Evolutionary conservation across 2,888 invertebrate genomes (phyloP), one percentile per base, ranked within the genome.

Genomic region (Rhaphigaster nebulosa): DNA sequence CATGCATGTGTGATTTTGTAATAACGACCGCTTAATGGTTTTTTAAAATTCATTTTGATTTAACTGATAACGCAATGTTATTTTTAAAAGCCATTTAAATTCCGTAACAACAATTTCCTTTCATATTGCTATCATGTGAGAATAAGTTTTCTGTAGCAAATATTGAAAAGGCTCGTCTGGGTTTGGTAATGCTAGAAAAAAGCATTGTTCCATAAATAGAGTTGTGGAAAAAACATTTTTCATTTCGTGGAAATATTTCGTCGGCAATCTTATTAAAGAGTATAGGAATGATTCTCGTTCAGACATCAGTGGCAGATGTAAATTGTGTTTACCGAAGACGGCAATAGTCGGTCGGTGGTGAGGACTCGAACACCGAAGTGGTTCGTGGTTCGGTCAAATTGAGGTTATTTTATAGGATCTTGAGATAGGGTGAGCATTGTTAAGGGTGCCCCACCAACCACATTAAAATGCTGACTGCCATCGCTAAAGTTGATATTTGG

Each of bases 391-490:
- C 60, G 34, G 34, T 56, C 38, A 70, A 89, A 89, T 89, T 89
- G 89, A 89, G 89, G 89, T 88, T 89, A 89, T 89, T 89, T 89
- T 50, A 76, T 76, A 45, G 45, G 60, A 50, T 41, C 70, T 70
- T 45, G 29, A 41, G 60, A 70, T 56, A 65, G 89, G 45, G 89
- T 54, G 89, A 76, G 34, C 38, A 38, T 60, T 88, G 88, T 88
- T 88, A 88, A 60, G 88, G 87, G 41, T 34, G 12, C 88, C 26
- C 41, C 65, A 26, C 26, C 54, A 87, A 87, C 54, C 52, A 50
- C 87, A 56, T 84, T 88, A 88, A 88, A 88, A 60, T 88, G 88
- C 88, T 88, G 88, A 56, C 84, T 88, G n/a, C n/a, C 56, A 38
- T 41, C n/a, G 54, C 41, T 65, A 15, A 41, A 41, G 56, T 60